A percentile compares a stretch with the other conserved stretches of the same genome.
These are phyloP conservation scores for Himalopsyche phryganea DNA, from an alignment of 1,140 invertebrate genomes.

Conservation along the genomic window DNA sequence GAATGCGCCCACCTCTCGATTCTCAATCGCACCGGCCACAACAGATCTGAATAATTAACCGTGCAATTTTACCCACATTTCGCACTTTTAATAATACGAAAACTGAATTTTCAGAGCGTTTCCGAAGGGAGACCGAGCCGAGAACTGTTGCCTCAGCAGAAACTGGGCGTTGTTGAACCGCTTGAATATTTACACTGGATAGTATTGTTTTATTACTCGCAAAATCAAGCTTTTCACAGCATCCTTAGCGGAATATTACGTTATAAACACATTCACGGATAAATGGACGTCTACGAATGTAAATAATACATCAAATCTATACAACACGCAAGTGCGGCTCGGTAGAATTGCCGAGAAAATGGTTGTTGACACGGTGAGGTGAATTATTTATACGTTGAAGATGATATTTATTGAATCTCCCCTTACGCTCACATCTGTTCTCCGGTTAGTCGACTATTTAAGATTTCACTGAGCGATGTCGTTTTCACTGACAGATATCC, in stretches of 20 bases:
- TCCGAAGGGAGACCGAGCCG: too few species aligned
- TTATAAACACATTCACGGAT: slow-evolving; percentile 1
- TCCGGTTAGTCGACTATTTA: neutral
- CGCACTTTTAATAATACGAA: neutral
- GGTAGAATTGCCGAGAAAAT: neutral
- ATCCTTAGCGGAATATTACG: slow-evolving; percentile 27
- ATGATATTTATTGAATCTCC: slow-evolving; percentile 16
- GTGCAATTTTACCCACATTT: too few species aligned
- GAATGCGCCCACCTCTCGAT: neutral
- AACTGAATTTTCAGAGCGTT: neutral
- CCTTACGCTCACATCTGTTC: neutral
- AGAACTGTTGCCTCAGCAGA: slow-evolving; percentile 7
- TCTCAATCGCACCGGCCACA: neutral
- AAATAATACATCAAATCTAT: slow-evolving; percentile 37
- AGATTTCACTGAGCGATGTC: slow-evolving; percentile 1
- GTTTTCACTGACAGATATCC: neutral
- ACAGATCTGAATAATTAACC: neutral
- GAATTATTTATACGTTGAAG: slow-evolving; percentile 19
- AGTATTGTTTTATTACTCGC: neutral
- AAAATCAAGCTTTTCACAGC: slow-evolving; percentile 18
- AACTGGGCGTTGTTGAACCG: slow-evolving; percentile 29
- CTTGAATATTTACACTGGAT: slow-evolving; percentile 1
- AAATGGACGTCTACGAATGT: slow-evolving; percentile 32
- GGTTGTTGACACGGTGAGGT: slow-evolving; percentile 20
- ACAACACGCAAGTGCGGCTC: neutral